These are phyloP conservation scores for Salvelinus namaycush DNA, from an alignment of 2,113 vertebrate species.

Conservation along the genomic window DNA sequence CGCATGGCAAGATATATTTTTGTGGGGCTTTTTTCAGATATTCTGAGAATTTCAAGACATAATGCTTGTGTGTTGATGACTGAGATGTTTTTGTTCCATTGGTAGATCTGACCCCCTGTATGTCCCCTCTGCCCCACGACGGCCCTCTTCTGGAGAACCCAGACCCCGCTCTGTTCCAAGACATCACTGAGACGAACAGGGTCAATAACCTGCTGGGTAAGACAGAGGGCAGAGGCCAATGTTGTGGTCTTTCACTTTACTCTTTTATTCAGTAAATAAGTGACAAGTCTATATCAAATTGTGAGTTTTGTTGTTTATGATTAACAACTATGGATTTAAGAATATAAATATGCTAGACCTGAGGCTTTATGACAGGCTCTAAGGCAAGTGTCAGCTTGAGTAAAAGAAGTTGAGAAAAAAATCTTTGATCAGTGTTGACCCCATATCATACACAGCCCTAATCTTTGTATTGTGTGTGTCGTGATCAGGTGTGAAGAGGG, in stretches of 20 bases:
- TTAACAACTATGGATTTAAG: no score
- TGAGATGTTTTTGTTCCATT: slow-evolving; percentile 32
- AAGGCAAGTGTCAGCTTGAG: no score
- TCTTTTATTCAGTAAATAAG: background rate
- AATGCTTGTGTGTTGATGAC: no score
- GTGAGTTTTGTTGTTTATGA: no score
- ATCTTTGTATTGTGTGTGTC: slow-evolving; percentile 4
- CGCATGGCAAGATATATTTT: no score
- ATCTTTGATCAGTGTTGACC: no score
- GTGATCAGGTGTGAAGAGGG: background rate
- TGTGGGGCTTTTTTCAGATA: no score
- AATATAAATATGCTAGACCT: no score
- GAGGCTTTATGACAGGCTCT: no score
- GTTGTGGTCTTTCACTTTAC: no score
- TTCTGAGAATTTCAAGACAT: no score
- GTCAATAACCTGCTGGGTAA: slow-evolving; percentile 81
- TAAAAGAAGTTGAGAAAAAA: no score
- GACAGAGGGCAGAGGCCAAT: slow-evolving; percentile 26
- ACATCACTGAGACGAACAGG: slow-evolving; percentile 76
- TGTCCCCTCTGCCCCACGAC: slow-evolving; percentile 87
- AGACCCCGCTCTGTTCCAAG: slow-evolving; percentile 74
- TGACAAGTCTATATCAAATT: background rate
- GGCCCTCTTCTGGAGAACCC: slow-evolving; percentile 80
- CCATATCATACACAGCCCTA: background rate
- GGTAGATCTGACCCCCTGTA: slow-evolving; percentile 90